Conservation (phyloP, 1,140 invertebrate genomes). For the Nephotettix cincticeps region DNA sequence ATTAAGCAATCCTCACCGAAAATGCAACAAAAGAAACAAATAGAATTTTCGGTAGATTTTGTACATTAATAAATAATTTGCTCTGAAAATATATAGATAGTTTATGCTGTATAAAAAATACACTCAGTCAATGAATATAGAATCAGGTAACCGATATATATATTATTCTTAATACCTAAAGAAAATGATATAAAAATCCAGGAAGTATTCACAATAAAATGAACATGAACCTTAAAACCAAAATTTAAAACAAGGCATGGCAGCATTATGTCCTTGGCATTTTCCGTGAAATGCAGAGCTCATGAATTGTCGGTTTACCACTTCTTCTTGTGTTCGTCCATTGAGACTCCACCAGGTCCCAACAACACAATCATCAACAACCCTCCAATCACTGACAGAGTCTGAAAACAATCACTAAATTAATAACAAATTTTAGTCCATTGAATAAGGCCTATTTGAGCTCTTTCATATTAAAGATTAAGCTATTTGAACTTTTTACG, state of each 20-base stretch:
- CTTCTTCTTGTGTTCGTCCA: slow-evolving; percentile 99
- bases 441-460: too few species aligned
- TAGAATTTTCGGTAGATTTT: too few species aligned
- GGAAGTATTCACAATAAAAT: not conserved
- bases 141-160: not conserved
- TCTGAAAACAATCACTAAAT: too few species aligned
- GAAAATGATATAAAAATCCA: not conserved
- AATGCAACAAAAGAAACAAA: too few species aligned
- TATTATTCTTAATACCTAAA: not conserved
- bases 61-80: too few species aligned
- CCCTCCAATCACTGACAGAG: slow-evolving; percentile 96
- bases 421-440: too few species aligned
- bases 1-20: too few species aligned
- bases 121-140: not conserved
- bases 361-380: slow-evolving; percentile 98
- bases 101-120: not conserved
- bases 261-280: not conserved
- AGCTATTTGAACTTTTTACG: too few species aligned
- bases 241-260: slow-evolving; percentile 6
- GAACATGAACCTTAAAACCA: slow-evolving; percentile 7
- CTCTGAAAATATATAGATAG: too few species aligned
- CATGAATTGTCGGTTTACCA: slow-evolving; percentile 61
- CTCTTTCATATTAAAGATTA: too few species aligned
- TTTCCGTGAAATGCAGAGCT: not conserved
- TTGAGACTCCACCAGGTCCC: slow-evolving; percentile 97